Percentiles rank a stretch among this genome's conserved stretches.
Evolutionary conservation across 2,888 invertebrate genomes (phyloP).

Genomic region (Trypoxylon attenuatum): DNA sequence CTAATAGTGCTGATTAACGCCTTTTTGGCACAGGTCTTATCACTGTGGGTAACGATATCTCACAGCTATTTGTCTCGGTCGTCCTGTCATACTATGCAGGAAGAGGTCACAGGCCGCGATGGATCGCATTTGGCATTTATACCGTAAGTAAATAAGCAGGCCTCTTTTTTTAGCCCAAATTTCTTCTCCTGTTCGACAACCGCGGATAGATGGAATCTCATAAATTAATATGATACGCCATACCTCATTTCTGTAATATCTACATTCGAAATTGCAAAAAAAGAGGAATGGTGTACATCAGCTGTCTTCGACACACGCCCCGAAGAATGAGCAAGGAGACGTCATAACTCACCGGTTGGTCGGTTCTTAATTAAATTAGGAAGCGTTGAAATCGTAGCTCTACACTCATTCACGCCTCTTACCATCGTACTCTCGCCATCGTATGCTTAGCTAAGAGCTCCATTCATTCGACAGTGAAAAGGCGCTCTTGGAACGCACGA

Average conservation of each 20-base stretch:
- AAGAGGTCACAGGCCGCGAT: conserved; percentile 82
- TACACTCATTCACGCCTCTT: conserved; percentile 67
- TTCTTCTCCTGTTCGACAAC: too few relatives aligned
- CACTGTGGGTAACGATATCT: conserved; percentile 85
- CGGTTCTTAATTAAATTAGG: conserved; percentile 67
- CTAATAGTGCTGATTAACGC: neutral
- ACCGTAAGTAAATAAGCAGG: conserved; percentile 61
- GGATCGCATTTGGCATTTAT: conserved; percentile 80
- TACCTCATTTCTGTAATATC: too few relatives aligned
- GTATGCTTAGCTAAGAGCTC: conserved; percentile 57
- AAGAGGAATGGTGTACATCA: conserved; percentile 38
- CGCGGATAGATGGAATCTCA: too few relatives aligned
- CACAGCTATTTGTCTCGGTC: conserved; percentile 81
- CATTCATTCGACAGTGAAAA: conserved; percentile 61
- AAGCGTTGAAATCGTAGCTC: conserved; percentile 64
- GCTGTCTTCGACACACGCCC: conserved; percentile 44
- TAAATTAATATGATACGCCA: too few relatives aligned
- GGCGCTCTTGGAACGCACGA: conserved; percentile 44
- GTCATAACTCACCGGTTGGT: conserved; percentile 55
- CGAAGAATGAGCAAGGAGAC: conserved; percentile 46
- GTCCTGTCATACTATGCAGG: conserved; percentile 83
- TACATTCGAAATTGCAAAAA: too few relatives aligned
- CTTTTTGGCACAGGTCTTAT: conserved; percentile 77
- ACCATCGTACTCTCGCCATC: conserved; percentile 58
- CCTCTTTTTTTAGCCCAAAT: neutral